phyloP scores from a whole-genome alignment of 92 coral and sea anemone genomes.

The Galaxea fascicularis region DNA sequence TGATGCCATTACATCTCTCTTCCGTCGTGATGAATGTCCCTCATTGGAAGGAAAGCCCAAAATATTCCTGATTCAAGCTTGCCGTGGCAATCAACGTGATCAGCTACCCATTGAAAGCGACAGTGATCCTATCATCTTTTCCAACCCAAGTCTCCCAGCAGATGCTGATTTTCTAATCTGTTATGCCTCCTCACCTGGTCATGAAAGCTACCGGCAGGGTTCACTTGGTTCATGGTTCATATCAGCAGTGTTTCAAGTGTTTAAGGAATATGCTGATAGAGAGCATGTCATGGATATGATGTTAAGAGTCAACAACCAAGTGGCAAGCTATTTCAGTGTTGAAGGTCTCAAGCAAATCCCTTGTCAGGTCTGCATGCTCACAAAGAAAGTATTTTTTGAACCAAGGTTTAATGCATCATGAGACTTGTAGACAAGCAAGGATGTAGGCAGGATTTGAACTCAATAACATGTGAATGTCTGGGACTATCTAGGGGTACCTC shows the following conservation, averaged over 20 bases:
- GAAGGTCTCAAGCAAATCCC: conserved; percentile 90
- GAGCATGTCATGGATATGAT: conserved; percentile 96
- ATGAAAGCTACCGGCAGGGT: conserved; percentile 76
- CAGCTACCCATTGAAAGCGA: conserved; percentile 70
- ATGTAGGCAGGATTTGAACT: not conserved
- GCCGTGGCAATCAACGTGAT: conserved; percentile 78
- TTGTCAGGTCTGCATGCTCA: conserved; percentile 84
- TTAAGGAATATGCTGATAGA: conserved; percentile 51
- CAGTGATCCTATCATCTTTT: conserved; percentile 66
- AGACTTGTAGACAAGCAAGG: not conserved
- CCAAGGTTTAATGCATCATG: conserved; percentile 4
- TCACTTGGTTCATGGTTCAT: conserved; percentile 89
- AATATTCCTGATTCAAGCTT: conserved; percentile 90
- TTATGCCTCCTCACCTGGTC: conserved; percentile 86
- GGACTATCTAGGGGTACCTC: too few species aligned
- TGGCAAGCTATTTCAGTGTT: conserved; percentile 61
- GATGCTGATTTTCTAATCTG: conserved; percentile 91
- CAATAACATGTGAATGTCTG: too few species aligned
- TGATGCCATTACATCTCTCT: conserved; percentile 78
- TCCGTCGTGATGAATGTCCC: conserved; percentile 71
- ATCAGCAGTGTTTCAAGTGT: conserved; percentile 60
- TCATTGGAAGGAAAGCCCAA: conserved; percentile 87
- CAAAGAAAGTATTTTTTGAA: conserved; percentile 70
- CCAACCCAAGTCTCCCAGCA: conserved; percentile 72
- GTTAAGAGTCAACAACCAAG: conserved; percentile 80